These are phyloP conservation scores for Tachina fera DNA, from an alignment of 2,888 invertebrate genomes.

Conservation along the genomic window DNA sequence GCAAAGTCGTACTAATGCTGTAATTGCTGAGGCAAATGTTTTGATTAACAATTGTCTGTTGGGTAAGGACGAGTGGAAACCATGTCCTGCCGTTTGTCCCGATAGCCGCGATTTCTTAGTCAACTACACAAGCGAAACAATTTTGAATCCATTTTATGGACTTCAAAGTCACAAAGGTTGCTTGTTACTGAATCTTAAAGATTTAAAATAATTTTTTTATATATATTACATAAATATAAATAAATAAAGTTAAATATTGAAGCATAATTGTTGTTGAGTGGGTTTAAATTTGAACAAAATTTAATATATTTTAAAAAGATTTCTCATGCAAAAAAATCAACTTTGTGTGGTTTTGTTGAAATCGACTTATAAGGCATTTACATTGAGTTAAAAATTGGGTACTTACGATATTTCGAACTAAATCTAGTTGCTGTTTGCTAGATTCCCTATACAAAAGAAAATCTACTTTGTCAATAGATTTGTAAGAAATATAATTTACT, in stretches of 20 bases:
- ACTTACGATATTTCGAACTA: no score
- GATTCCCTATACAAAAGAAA: no score
- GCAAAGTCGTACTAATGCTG: slow-evolving; percentile 15
- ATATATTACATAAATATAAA: background rate
- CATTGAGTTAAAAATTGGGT: no score
- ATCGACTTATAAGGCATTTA: no score
- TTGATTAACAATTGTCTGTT: slow-evolving; percentile 54
- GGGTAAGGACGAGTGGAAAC: slow-evolving; percentile 23
- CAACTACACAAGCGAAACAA: slow-evolving; percentile 48
- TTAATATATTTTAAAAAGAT: no score
- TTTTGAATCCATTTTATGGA: slow-evolving; percentile 66
- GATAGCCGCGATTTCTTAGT: slow-evolving; percentile 24
- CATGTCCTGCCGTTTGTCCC: slow-evolving; percentile 30
- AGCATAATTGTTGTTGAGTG: no score
- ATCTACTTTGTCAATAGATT: no score
- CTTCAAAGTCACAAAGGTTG: slow-evolving; percentile 17
- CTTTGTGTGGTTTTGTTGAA: no score
- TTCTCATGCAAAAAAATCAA: no score
- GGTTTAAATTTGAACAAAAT: no score
- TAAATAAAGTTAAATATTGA: background rate
- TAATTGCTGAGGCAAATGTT: slow-evolving; percentile 15
- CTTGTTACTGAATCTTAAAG: slow-evolving; percentile 2
- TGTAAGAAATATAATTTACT: no score
- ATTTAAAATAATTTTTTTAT: background rate
- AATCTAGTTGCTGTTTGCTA: no score